These are phyloP conservation scores for Archips crataeganus DNA, from an alignment of 2,888 invertebrate species.

Conservation along the genomic window DNA sequence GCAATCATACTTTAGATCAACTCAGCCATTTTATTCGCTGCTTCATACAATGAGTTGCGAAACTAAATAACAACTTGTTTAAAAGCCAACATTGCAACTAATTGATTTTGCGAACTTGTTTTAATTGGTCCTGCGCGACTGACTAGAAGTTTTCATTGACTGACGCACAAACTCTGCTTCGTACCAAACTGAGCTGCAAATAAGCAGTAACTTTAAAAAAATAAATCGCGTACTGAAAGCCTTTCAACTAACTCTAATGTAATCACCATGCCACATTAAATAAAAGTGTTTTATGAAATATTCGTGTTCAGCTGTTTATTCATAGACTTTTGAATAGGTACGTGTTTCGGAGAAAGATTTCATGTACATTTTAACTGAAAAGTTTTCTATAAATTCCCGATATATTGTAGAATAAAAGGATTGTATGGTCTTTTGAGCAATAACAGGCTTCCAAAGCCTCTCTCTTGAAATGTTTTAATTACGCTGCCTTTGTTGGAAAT, in stretches of 20 bases:
- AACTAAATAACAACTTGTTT: slow-evolving; percentile 75
- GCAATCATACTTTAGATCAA: slow-evolving; percentile 41
- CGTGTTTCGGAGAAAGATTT: background rate
- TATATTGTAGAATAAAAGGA: background rate
- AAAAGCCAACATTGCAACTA: slow-evolving; percentile 74
- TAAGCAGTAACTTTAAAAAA: background rate
- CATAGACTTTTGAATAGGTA: background rate
- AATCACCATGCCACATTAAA: background rate
- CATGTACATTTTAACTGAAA: background rate
- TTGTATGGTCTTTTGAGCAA: background rate
- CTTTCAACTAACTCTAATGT: background rate
- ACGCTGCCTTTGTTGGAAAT: too few relatives aligned
- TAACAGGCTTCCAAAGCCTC: background rate
- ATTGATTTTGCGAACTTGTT: slow-evolving; percentile 77
- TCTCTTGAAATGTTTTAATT: background rate
- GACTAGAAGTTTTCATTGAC: slow-evolving; percentile 67
- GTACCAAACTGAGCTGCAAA: slow-evolving; percentile 49
- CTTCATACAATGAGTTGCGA: slow-evolving; percentile 63
- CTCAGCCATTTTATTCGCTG: slow-evolving; percentile 38
- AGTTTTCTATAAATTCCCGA: background rate
- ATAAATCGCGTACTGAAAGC: background rate
- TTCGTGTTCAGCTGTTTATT: background rate
- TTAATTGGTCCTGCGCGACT: slow-evolving; percentile 68
- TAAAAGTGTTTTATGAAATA: background rate
- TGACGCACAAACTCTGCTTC: slow-evolving; percentile 61